Base-by-base conservation (phyloP, 2,888 invertebrate genomes). In the Ischnura elegans region DNA sequence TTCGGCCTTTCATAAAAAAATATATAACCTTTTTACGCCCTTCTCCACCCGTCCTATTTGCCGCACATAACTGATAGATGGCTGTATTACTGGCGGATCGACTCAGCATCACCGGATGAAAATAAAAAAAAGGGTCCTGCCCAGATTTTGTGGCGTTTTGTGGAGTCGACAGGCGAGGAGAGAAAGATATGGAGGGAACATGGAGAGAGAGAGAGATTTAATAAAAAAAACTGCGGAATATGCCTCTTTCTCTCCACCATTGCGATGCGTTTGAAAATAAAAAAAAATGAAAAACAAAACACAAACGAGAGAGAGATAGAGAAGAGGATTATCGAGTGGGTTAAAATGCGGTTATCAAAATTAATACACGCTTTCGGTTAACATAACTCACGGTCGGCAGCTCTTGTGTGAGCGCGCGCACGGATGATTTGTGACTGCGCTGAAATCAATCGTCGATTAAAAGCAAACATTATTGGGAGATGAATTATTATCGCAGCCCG, bases 1-100 rank as follows among this genome's bases (percentile, higher is more conserved):
- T n/a, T n/a, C n/a, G n/a, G n/a, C n/a, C n/a, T n/a, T n/a, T n/a
- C n/a, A n/a, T n/a, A n/a, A n/a, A n/a, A n/a, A n/a, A n/a, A n/a
- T n/a, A n/a, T n/a, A n/a, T n/a, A n/a, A n/a, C n/a, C n/a, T n/a
- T n/a, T n/a, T n/a, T n/a, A n/a, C n/a, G n/a, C 55, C 55, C 19
- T 21, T 21, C 55, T 21, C 55, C 55, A 21, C 66, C 13, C 76
- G 5, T 36, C 76, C 36, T 13, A 29, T 10, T 3, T 2, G 25
- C 76, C 76, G 1, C 10, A 36, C 36, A 76, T 76, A 76, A 76
- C 76, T 13, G 76, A 76, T 76, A 29, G 76, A 76, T 36, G 76
- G 76, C 76, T 76, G 76, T 76, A 76, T 76, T 76, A 76, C 36
- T 76, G 36, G 76, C 76, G 76, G 76, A 36, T 76, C 76, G 76